Conservation (phyloP, 2,797 vertebrate genomes). For the Pseudochirops cupreus region DNA sequence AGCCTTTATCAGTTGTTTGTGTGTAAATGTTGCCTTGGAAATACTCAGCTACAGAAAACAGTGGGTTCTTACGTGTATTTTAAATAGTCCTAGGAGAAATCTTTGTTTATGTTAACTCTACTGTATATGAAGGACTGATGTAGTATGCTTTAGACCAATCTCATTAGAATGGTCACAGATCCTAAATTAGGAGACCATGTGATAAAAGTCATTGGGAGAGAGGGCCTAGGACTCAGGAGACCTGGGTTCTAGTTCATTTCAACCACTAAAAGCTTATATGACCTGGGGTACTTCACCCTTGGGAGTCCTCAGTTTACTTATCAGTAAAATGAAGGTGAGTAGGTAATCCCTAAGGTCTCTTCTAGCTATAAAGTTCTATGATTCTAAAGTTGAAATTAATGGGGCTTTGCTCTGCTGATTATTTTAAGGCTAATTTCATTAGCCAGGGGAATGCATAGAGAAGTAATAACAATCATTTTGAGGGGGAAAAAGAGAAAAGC, state of each 20-base stretch:
- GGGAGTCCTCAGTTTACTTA: neutral
- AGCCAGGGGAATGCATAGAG: neutral
- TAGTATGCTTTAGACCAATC: neutral
- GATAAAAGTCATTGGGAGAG: neutral
- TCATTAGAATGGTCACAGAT: neutral
- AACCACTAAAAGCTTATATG: neutral
- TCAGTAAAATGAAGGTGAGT: neutral
- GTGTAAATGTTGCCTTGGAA: constrained; percentile 61
- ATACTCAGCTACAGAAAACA: constrained; percentile 55
- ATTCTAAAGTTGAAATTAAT: neutral
- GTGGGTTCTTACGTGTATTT: constrained; percentile 64
- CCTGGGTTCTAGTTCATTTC: neutral
- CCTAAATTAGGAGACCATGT: neutral
- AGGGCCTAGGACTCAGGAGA: neutral
- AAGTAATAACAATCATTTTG: constrained; percentile 1
- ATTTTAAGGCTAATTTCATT: constrained; percentile 16
- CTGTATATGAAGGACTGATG: neutral
- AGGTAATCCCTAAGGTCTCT: neutral
- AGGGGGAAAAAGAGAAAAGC: neutral
- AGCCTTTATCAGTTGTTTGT: constrained; percentile 65
- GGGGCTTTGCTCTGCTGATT: neutral
- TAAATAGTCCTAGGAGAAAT: constrained; percentile 63
- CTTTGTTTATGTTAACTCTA: neutral
- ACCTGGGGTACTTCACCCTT: neutral
- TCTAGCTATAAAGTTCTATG: neutral